Evolutionary conservation across 2,888 invertebrate genomes (phyloP).

Genomic region (Diploptera punctata): DNA sequence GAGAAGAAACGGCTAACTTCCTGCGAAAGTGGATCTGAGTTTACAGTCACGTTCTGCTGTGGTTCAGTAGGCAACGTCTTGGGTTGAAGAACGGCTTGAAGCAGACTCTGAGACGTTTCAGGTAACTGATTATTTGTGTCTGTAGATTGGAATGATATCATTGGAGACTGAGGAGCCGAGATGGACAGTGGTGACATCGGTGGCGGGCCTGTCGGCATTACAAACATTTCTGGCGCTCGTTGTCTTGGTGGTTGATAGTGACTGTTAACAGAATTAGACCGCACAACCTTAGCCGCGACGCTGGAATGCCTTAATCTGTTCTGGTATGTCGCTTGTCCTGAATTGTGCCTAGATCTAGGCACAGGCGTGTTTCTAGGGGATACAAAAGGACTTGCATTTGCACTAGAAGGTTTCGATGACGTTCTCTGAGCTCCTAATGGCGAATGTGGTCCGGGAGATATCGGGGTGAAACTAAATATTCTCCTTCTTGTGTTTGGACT

Average conservation of each 20-base stretch:
- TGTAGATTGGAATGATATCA: conserved; percentile 20
- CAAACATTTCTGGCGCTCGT: conserved; percentile 14
- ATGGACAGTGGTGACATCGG: conserved; percentile 35
- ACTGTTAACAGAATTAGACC: conserved; percentile 40
- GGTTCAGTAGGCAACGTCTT: not conserved
- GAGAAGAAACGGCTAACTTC: conserved; percentile 70
- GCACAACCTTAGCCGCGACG: conserved; percentile 29
- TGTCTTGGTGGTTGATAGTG: conserved; percentile 18
- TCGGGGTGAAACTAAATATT: conserved; percentile 86
- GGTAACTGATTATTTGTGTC: not conserved
- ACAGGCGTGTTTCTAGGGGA: conserved; percentile 81
- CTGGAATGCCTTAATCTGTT: conserved; percentile 16
- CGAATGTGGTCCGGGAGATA: conserved; percentile 79
- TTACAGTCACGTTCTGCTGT: not conserved
- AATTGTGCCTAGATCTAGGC: conserved; percentile 55
- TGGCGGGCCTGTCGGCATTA: not conserved
- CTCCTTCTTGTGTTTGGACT: conserved; percentile 79
- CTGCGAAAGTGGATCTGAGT: conserved; percentile 51
- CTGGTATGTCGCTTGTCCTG: conserved; percentile 13
- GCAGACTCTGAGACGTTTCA: not conserved
- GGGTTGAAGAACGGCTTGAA: not conserved
- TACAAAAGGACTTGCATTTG: conserved; percentile 80
- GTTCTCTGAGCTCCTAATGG: conserved; percentile 61
- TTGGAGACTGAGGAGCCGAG: conserved; percentile 41
- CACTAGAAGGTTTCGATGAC: conserved; percentile 67